These are phyloP conservation scores for Grantiella picta DNA, from an alignment of 2,113 vertebrate species.

Conservation along the genomic window DNA sequence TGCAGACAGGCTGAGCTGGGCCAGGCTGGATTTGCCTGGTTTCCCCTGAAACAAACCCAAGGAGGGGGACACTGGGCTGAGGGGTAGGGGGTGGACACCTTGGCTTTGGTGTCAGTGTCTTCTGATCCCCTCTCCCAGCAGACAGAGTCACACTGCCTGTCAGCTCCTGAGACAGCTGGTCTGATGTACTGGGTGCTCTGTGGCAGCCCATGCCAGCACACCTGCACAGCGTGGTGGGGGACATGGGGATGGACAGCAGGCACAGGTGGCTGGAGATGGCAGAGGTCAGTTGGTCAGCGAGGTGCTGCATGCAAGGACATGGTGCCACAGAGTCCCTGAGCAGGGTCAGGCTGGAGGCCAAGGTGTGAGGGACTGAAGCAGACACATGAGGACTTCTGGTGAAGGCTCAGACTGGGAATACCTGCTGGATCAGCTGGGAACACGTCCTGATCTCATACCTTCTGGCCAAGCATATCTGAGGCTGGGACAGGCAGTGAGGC, in stretches of 20 bases:
- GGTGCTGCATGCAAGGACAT: background rate
- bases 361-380: background rate
- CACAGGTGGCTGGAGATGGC: background rate
- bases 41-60: background rate
- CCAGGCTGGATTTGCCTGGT: background rate
- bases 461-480: background rate
- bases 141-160: background rate
- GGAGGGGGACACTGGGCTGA: background rate
- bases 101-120: background rate
- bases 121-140: background rate
- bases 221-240: accelerated
- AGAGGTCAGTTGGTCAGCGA: background rate
- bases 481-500: background rate
- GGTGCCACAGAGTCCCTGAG: background rate
- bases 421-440: background rate
- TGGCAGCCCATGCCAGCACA: background rate
- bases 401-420: background rate
- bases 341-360: background rate
- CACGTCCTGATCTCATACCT: background rate
- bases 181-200: too few relatives aligned
- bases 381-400: background rate
- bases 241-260: background rate
- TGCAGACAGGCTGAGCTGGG: background rate
- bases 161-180: too few relatives aligned
- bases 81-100: background rate